Evolutionary conservation across 2,888 invertebrate genomes (phyloP), one percentile per base, ranked within the genome.

Genomic region (Aporophyla lueneburgensis): DNA sequence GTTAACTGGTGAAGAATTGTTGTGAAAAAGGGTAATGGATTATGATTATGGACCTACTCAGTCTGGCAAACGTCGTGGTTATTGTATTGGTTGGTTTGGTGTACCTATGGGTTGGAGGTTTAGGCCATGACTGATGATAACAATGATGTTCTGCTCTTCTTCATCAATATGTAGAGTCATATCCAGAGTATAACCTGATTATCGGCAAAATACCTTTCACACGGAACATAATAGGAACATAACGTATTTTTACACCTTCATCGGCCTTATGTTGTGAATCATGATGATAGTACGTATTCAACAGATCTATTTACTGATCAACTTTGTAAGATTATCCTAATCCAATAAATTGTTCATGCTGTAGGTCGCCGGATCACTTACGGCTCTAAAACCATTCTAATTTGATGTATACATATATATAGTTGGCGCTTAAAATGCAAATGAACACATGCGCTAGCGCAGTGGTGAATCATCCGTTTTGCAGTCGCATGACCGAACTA

Each of bases 351-450:
- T 58, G 40, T 53, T 63, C 2, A 33, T 33, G 27, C 33, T 43
- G 12, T 19, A 54, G 49, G 21, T 27, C 59, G 58, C 59, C 27
- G 27, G 59, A 73, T 72, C 77, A 65, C 19, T 65, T 59, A 74
- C 70, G 66, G 69, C 80, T 78, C 69, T 86, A 78, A 88, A 86
- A 61, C 84, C 74, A 80, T 61, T 68, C 65, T 70, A 65, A 71
- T 75, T 71, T 68, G 72, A 78, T 63, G 65, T 76, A 59, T 74
- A 74, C 71, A 78, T 63, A 62, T 76, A 59, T 74, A 74, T 74
- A 71, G 86, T 71, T 83, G 74, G 78, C 71, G 83, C 73, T 83
- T 83, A 78, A 86, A 83, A 86, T 86, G 86, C 78, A 86, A 82
- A 86, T 86, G 73, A 82, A 78, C 78, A 71, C 71, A 77, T 86